phyloP scores from a whole-genome alignment of 2,113 vertebrate genomes.

The Pitta sordida region DNA sequence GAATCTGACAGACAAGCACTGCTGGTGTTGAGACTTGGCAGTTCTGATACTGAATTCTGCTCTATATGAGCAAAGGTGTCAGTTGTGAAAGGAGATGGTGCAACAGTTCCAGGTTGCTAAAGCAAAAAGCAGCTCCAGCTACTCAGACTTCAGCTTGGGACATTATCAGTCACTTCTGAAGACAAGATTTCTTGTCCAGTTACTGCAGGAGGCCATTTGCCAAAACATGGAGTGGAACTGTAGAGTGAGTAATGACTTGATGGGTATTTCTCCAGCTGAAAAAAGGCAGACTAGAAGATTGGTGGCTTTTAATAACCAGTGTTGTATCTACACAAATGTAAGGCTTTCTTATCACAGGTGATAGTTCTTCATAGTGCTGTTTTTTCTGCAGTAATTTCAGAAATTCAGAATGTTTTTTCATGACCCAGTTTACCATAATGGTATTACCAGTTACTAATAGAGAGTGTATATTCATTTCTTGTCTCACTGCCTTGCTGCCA shows the following conservation, averaged over 20 bases:
- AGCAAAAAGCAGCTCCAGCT: not conserved
- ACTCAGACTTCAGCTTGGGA: not conserved
- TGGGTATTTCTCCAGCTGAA: not conserved
- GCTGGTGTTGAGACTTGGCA: rapidly evolving
- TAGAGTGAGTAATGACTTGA: not conserved
- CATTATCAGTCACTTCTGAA: not conserved
- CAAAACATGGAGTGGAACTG: rapidly evolving
- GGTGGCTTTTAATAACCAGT: not conserved
- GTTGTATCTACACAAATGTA: not conserved
- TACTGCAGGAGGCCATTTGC: not conserved
- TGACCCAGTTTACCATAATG: not conserved
- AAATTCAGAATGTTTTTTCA: not conserved
- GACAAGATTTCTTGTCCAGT: not conserved
- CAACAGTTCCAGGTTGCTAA: not conserved
- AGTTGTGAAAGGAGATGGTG: not conserved
- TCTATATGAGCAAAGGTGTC: no score
- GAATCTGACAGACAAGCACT: not conserved
- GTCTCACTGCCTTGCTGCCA: not conserved
- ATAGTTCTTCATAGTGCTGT: not conserved
- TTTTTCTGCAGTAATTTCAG: not conserved
- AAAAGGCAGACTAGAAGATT: not conserved
- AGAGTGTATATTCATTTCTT: not conserved
- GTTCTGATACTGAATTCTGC: rapidly evolving
- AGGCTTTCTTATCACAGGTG: not conserved
- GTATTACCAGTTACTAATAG: rapidly evolving